A percentile compares a stretch with the other conserved stretches of the same genome.
Conservation (phyloP, 2,888 invertebrate species). For the Alcis repandata region DNA sequence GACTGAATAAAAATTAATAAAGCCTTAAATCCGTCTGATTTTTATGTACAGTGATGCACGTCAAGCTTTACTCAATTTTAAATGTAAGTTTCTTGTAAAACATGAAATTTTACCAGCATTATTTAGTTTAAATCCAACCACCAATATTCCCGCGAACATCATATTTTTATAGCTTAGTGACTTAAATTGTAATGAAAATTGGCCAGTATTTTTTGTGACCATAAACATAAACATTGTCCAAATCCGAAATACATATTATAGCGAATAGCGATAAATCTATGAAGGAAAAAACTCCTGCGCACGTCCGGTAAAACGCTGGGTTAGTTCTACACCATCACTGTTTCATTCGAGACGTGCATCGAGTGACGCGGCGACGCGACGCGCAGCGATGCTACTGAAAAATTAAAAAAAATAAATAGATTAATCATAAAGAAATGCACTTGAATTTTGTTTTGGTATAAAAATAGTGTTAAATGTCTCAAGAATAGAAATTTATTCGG, state of each 20-base stretch:
- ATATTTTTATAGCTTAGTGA: no score
- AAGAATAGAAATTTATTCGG: neutral
- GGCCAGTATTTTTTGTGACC: no score
- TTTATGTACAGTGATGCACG: no score
- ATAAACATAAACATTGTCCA: neutral
- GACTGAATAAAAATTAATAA: no score
- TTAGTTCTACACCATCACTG: constrained; percentile 55
- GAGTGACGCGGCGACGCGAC: constrained; percentile 50
- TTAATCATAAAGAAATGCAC: neutral
- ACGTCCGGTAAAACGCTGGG: neutral
- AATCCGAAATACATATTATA: neutral
- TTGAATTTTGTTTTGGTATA: neutral
- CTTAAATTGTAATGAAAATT: no score
- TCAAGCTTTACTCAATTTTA: no score
- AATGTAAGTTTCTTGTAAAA: no score
- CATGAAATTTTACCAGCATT: no score
- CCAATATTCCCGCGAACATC: no score
- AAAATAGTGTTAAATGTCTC: neutral
- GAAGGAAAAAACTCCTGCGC: constrained; percentile 11
- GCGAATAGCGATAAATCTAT: neutral
- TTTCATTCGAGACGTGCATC: constrained; percentile 56
- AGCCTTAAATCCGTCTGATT: no score
- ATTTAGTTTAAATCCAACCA: no score
- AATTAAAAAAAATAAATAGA: constrained; percentile 29
- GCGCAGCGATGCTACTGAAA: constrained; percentile 54